Evolutionary conservation across 2,797 vertebrate species (phyloP), one percentile per base, ranked within the genome.

Genomic region (Ceyx erithaca): DNA sequence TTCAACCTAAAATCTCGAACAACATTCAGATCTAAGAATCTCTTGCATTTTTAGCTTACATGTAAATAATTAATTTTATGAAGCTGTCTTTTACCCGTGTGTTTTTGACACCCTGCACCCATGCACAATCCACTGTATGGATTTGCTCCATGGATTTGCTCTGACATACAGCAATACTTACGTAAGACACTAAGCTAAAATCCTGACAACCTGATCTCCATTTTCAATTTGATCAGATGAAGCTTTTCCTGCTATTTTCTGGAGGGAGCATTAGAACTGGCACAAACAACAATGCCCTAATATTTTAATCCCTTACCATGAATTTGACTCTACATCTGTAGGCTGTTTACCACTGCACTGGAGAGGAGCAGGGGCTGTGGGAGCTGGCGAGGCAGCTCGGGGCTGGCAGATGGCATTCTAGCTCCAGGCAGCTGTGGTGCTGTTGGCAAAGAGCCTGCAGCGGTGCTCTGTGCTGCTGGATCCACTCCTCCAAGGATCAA

Each of bases 221-320:
- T 48, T 91, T 91, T 64, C 91, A 87, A 88, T 94, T 91, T 55
- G 59, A 93, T 85, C 90, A 93, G 93, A 90, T 62, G 83, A 86
- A 92, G 95, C 37, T 66, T 62, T 51, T 85, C 45, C 45, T 3
- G 16, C 43, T 45, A 1, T 71, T 81, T 87, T 87, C 68, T 80
- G 30, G 68, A 43, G 80, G 54, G 64, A 95, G 49, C 70, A 93
- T 85, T 21, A 85, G 62, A 94, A 75, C 51, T 33, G 45, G 58
- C 17, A 61, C 73, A 87, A 90, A 91, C 77, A 93, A 62, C 72
- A n/a, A 16, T 9, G 45, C 31, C 58, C 37, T 85, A 94, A 93
- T 89, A 95, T 94, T 92, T 96, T 96, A 96, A 96, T 96, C 94
- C 86, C 20, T 72, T 37, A 43, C 49, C 41, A 35, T 23, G 13